These are phyloP conservation scores for Pseudomyrmex concolor DNA, from an alignment of 1,140 invertebrate genomes.

Conservation along the genomic window DNA sequence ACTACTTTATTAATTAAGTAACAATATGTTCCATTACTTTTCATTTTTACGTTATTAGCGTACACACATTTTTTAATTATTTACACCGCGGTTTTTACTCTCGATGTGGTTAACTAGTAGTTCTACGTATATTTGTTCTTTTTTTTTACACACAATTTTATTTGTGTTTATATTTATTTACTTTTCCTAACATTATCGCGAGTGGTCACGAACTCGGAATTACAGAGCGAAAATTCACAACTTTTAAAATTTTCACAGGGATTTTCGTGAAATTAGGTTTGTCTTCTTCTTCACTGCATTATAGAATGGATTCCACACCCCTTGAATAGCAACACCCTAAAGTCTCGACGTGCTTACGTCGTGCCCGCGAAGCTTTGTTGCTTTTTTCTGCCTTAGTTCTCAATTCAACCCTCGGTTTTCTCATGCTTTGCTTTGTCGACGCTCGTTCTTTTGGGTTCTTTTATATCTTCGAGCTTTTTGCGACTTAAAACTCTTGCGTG, in stretches of 20 bases:
- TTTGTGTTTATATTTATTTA: neutral
- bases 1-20: neutral
- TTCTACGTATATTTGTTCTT: neutral
- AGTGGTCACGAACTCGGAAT: neutral
- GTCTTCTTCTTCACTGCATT: neutral
- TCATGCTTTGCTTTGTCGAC: neutral
- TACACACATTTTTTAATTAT: too few species aligned
- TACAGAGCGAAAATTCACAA: neutral
- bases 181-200: too few species aligned
- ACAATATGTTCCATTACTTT: neutral
- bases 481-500: conserved; percentile 37
- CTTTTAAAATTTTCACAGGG: conserved; percentile 15
- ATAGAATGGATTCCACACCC: neutral
- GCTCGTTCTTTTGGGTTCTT: conserved; percentile 20
- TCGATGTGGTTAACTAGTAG: too few species aligned
- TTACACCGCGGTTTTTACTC: too few species aligned
- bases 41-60: too few species aligned
- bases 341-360: neutral
- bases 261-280: conserved; percentile 12
- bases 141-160: neutral
- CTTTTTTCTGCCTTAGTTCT: conserved; percentile 11
- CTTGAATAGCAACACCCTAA: conserved; percentile 1
- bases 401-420: neutral
- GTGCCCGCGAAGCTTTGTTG: neutral
- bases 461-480: neutral